Base-by-base conservation (phyloP, 2,113 vertebrate genomes). In the Dicerorhinus sumatrensis region DNA sequence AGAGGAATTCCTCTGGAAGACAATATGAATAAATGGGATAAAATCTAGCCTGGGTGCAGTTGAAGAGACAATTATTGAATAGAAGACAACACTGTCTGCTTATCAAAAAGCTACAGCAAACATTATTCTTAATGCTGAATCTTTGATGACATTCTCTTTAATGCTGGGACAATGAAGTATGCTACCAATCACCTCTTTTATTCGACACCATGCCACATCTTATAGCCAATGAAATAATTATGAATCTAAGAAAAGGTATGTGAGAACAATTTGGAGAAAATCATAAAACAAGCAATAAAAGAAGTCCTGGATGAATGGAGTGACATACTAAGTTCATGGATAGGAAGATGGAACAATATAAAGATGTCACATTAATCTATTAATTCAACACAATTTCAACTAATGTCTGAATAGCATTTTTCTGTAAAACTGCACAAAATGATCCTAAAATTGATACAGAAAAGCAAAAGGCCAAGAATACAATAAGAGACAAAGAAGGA, bases 241-340 rank as follows among this genome's bases (percentile, higher is more conserved):
- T 46, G 94, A 94, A 83, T 65, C 88, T 89, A 72, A 97, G 54
- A 72, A 91, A 91, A 94, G 27, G 48, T 36, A 77, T 39, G 4
- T 79, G 39, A 73, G 17, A 60, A 51, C 4, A n/a, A n/a, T n/a
- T 62, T 70, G 87, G 63, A 86, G 21, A 85, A 94, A 94, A 80
- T 29, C 36, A 69, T 46, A 46, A 89, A 94, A 39, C 89, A 91
- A 94, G 10, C 75, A 17, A 51, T 42, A 20, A 60, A 89, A 65
- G 5, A 67, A 51, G 4, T 73, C 63, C 51, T 89, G 29, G 91
- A 39, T 94, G 70, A 91, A 27, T 73, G n/a, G 13, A 73, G 17
- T 21, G 60, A n/a, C 48, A 60, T 73, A 36, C 48, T 69, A 65
- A 75, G 48, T 75, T 89, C 63, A 46, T 27, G 13, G 48, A 88